A percentile compares a stretch with the other conserved stretches of the same genome.
Conservation (phyloP, 2,888 invertebrate genomes). For the Cetonia aurata region DNA sequence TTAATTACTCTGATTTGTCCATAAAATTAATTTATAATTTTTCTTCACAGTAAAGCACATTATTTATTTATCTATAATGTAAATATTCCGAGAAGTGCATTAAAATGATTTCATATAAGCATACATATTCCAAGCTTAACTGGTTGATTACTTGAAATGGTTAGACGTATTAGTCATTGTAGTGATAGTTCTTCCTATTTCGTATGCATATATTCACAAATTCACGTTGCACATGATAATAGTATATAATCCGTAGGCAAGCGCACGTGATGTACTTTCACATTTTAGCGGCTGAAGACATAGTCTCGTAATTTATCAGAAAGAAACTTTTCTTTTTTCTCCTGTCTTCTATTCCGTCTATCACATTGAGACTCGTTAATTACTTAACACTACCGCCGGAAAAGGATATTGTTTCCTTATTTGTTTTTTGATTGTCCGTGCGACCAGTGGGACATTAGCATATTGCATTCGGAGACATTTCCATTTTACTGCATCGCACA, state of each 20-base stretch:
- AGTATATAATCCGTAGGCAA: neutral
- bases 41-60: no score
- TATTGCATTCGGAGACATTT: neutral
- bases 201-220: neutral
- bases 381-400: slow-evolving; percentile 38
- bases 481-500: neutral
- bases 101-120: neutral
- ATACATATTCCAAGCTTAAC: slow-evolving; percentile 5
- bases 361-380: slow-evolving; percentile 10
- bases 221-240: slow-evolving; percentile 7
- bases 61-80: neutral
- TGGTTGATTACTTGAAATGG: slow-evolving; percentile 34
- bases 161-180: slow-evolving; percentile 38
- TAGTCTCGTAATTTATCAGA: neutral
- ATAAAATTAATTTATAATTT: no score
- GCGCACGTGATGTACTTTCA: slow-evolving; percentile 17
- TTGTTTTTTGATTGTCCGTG: neutral
- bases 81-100: slow-evolving; percentile 4
- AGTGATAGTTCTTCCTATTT: slow-evolving; percentile 1
- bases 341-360: neutral
- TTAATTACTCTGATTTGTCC: no score
- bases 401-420: slow-evolving; percentile 36
- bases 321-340: slow-evolving; percentile 28
- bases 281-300: neutral
- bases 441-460: neutral